Conservation (phyloP, 2,113 vertebrate genomes). For the Pholis gunnellus region DNA sequence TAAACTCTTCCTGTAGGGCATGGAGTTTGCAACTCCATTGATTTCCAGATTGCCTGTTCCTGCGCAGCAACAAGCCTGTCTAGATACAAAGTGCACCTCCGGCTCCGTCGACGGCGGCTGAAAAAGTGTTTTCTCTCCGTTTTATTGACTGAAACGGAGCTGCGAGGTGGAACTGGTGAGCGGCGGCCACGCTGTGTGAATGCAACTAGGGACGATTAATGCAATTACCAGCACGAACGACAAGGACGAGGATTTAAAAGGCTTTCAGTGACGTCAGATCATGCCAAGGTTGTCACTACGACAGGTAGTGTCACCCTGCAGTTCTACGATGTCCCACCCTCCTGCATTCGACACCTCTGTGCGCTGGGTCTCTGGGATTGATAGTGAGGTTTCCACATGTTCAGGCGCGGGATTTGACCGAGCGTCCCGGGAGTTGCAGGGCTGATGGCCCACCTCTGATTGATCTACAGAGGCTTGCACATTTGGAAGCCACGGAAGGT, state of each 20-base stretch:
- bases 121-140: constrained; percentile 44
- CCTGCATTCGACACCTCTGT: constrained; percentile 20
- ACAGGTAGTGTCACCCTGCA: constrained; percentile 61
- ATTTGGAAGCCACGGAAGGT: constrained; percentile 55
- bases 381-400: constrained; percentile 25
- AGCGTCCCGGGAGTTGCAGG: constrained; percentile 24
- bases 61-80: constrained; percentile 46
- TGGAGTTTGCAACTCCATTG: constrained; percentile 58
- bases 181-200: constrained; percentile 32
- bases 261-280: constrained; percentile 47
- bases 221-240: constrained; percentile 38
- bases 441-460: constrained; percentile 20
- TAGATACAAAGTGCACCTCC: constrained; percentile 48
- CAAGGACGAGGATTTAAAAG: constrained; percentile 37
- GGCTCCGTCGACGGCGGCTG: constrained; percentile 47
- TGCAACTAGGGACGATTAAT: constrained; percentile 48
- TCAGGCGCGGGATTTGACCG: constrained; percentile 6
- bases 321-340: constrained; percentile 59
- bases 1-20: constrained; percentile 58
- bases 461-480: constrained; percentile 51
- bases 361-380: constrained; percentile 30
- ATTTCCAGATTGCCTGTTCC: constrained; percentile 64
- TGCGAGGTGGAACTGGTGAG: constrained; percentile 25
- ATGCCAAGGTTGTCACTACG: constrained; percentile 71
- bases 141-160: constrained; percentile 54